Evolutionary conservation across 2,797 vertebrate genomes (phyloP).

Genomic region (Lepus oiostolus): DNA sequence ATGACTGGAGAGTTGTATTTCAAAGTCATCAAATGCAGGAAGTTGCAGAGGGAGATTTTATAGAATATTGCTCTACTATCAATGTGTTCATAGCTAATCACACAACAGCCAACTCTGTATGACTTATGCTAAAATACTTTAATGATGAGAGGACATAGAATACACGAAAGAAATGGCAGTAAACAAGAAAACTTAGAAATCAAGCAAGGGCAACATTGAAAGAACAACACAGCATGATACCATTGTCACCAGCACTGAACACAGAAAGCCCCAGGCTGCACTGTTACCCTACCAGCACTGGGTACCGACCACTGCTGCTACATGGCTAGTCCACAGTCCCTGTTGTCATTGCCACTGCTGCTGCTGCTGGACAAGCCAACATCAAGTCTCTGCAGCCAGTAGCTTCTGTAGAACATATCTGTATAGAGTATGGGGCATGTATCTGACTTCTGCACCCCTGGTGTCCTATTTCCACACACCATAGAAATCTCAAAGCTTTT

Average conservation of each 20-base stretch:
- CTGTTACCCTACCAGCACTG: neutral
- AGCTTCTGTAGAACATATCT: neutral
- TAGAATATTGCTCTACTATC: neutral
- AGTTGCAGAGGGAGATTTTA: neutral
- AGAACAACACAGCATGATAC: neutral
- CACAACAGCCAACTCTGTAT: neutral
- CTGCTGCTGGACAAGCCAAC: neutral
- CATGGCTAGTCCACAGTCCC: neutral
- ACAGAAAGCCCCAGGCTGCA: neutral
- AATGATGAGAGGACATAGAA: neutral
- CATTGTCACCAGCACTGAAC: neutral
- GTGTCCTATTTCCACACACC: neutral
- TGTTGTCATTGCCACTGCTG: neutral
- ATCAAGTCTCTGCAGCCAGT: neutral
- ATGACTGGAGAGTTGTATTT: neutral
- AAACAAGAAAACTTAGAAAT: conserved; percentile 17
- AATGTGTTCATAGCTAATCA: neutral
- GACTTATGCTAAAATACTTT: neutral
- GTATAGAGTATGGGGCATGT: neutral
- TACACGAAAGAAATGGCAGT: neutral
- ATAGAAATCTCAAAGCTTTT: neutral
- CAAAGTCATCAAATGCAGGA: neutral
- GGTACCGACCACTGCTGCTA: neutral
- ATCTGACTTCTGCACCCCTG: neutral
- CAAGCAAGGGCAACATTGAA: neutral